Evolutionary conservation across 2,888 invertebrate species (phyloP), one percentile per base, ranked within the genome.

Genomic region (Athalia rosae): DNA sequence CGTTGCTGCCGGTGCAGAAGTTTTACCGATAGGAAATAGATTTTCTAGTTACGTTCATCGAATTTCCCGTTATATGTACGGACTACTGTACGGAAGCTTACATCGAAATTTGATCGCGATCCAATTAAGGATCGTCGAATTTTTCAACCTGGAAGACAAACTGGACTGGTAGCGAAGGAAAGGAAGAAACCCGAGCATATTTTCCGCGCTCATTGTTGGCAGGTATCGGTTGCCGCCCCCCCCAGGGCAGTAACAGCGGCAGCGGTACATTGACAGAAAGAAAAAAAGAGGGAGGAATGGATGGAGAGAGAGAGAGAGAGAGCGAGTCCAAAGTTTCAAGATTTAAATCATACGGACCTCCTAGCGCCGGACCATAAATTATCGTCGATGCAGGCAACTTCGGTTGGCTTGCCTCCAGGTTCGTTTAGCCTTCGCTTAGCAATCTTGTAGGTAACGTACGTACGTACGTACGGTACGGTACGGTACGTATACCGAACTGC

Each of bases 311-410:
- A n/a, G n/a, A n/a, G n/a, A 28, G 28, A 2, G 28, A 28, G 28
- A 28, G 28, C 69, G 78, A 78, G 79, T 78, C 78, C 81, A 79
- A 83, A 84, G 81, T 83, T 83, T 82, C 79, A 81, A 84, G 82
- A 85, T 81, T 82, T 85, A 84, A 85, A 85, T 85, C 85, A 84
- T 84, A 84, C 83, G 84, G 84, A 82, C 82, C 84, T 83, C 81
- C 82, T 84, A 84, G 84, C 84, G 84, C 82, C 84, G 80, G 83
- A 15, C 82, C 83, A 83, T 85, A 85, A 85, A 85, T 85, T 85
- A 85, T 85, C 84, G 79, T 41, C 80, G 80, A 83, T 83, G 84
- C 61, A 74, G 61, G 73, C 84, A 83, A 82, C 83, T 83, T 81
- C 82, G 81, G 79, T 83, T 85, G 85, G 85, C 85, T 79, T 76